These are phyloP conservation scores for Drosophila ogumai DNA, from an alignment of 1,140 invertebrate species.

Conservation along the genomic window DNA sequence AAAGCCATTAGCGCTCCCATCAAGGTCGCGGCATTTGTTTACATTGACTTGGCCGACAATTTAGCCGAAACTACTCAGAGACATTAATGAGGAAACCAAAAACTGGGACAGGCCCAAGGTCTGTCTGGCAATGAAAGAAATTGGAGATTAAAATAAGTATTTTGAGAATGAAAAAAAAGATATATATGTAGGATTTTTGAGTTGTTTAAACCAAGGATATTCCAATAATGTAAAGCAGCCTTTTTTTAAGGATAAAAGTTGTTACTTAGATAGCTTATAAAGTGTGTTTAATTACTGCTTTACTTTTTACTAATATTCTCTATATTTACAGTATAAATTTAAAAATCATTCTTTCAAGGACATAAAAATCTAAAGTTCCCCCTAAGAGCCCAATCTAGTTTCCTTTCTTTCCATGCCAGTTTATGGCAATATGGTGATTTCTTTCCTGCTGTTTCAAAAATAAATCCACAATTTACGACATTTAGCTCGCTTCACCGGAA, in stretches of 20 bases:
- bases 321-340: background rate
- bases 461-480: constrained; percentile 41
- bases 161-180: background rate
- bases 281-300: background rate
- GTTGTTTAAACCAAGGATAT: background rate
- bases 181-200: background rate
- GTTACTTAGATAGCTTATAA: background rate
- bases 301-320: too few relatives aligned
- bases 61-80: constrained; percentile 32
- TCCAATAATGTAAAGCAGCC: background rate
- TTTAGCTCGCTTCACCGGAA: constrained; percentile 35
- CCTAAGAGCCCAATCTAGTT: constrained; percentile 1
- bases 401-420: constrained; percentile 2
- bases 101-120: constrained; percentile 50
- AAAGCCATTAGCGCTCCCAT: constrained; percentile 70
- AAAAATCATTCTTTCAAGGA: background rate
- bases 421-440: background rate
- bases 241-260: background rate
- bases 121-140: background rate
- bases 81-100: constrained; percentile 48
- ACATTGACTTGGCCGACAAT: constrained; percentile 67
- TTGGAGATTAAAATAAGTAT: background rate
- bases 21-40: constrained; percentile 67
- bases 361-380: background rate
- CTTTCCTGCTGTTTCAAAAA: constrained; percentile 15